Base-by-base conservation (phyloP, 30 jellyfish, hydroid and myxozoan species). In the Hydra vulgaris region DNA sequence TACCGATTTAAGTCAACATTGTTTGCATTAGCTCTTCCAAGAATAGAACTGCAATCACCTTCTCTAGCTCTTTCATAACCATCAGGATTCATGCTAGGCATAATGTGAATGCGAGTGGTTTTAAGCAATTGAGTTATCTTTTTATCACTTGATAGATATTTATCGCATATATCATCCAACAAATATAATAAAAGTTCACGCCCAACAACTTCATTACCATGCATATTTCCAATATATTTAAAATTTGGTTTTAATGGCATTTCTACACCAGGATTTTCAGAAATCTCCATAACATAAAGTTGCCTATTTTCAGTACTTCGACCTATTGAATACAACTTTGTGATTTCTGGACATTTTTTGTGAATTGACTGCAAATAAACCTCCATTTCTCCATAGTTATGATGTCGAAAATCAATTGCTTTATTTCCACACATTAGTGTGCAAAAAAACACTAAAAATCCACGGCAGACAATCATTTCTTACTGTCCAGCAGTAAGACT, bases 1-100 rank as follows among this genome's bases (percentile, higher is more conserved):
- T 52, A 87, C 96, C 99, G 86, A 84, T 94, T 94, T 40, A 94
- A 72, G 81, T 94, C 99, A 54, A 81, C 89, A 55, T 74, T 76
- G 79, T 94, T 68, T 17, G 77, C 83, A 77, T 94, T 94, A 17
- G 94, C 96, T 76, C 99, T 82, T 0, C 99, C 99, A 8, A 68
- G 67, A 8, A 86, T 78, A 68, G 94, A 67, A 23, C 61, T 76
- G 71, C 99, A 85, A 53, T 88, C 96, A 0, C 85, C 80, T 66
- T 77, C 96, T 17, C 66, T 73, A 5, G 95, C 52, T 23, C 53
- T 83, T 27, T 82, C 96, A 79, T 87, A 94, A 8, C 99, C 99
- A 85, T 94, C 99, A 5, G 99, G 99, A 71, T 94, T 94, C 99
- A 94, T 94, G 27, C 94, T 54, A 19, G 96, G 96, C 97, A 94